Evolutionary conservation across 2,797 vertebrate genomes (phyloP).

Genomic region (Cossypha polioptera): DNA sequence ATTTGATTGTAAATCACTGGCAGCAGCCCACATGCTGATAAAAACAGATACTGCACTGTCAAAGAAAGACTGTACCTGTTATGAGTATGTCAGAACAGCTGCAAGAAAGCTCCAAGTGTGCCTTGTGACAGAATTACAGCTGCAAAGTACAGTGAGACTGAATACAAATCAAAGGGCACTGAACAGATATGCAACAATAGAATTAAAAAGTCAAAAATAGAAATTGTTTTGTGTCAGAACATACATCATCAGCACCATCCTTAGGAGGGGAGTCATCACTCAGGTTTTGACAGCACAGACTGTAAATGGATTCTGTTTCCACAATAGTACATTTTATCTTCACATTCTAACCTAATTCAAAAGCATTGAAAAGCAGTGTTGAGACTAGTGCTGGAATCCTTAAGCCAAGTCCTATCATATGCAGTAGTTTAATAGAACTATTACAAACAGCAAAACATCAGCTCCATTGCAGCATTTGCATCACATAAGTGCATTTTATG

Average conservation of each 20-base stretch:
- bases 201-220: constrained; percentile 25
- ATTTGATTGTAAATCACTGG: constrained; percentile 52
- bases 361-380: not conserved
- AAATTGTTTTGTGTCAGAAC: constrained; percentile 9
- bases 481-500: not conserved
- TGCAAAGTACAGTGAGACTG: not conserved
- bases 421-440: not conserved
- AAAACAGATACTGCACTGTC: constrained; percentile 19
- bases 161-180: not conserved
- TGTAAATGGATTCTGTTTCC: constrained; percentile 1
- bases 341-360: not conserved
- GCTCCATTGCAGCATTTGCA: not conserved
- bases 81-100: not conserved
- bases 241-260: not conserved
- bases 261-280: not conserved
- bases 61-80: constrained; percentile 1
- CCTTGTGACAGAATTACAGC: constrained; percentile 1
- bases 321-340: not conserved
- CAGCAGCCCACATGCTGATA: constrained; percentile 18
- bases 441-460: not conserved
- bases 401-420: not conserved
- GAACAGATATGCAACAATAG: not conserved
- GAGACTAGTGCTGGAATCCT: not conserved
- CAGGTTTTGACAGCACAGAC: constrained; percentile 19
- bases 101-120: not conserved